phyloP scores from a whole-genome alignment of 2,113 vertebrate genomes.

The Panthera uncia region DNA sequence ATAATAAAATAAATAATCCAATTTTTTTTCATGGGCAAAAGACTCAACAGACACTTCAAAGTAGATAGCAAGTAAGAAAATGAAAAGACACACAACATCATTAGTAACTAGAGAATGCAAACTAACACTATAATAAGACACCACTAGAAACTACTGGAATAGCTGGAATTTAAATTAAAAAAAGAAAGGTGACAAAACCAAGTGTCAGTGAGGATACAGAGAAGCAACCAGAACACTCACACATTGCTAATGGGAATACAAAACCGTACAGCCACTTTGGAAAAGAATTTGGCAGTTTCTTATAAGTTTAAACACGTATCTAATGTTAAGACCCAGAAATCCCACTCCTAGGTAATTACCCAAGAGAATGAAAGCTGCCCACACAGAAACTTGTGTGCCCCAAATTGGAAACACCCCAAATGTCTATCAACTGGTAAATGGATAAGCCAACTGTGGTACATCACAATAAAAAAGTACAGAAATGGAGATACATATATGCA shows the following conservation, averaged over 20 bases:
- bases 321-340: not conserved
- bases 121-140: not conserved
- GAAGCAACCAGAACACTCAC: not conserved
- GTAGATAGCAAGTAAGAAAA: not conserved
- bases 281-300: not conserved
- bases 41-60: not conserved
- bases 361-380: not conserved
- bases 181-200: not conserved
- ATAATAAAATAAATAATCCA: not conserved
- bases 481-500: not conserved
- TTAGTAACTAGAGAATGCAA: not conserved
- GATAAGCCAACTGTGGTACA: not conserved
- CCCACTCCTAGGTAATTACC: not conserved
- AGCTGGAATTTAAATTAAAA: not conserved
- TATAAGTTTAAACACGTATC: not conserved
- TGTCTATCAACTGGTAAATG: not conserved
- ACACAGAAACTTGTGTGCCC: not conserved
- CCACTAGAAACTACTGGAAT: not conserved
- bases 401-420: constrained; percentile 7
- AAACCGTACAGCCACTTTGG: not conserved
- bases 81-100: not conserved
- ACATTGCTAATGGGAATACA: not conserved
- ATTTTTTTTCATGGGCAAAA: not conserved
- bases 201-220: not conserved
- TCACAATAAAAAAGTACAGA: not conserved